Base-by-base conservation (phyloP, 92 coral and sea anemone genomes). In the Epizoanthus illoricatus region DNA sequence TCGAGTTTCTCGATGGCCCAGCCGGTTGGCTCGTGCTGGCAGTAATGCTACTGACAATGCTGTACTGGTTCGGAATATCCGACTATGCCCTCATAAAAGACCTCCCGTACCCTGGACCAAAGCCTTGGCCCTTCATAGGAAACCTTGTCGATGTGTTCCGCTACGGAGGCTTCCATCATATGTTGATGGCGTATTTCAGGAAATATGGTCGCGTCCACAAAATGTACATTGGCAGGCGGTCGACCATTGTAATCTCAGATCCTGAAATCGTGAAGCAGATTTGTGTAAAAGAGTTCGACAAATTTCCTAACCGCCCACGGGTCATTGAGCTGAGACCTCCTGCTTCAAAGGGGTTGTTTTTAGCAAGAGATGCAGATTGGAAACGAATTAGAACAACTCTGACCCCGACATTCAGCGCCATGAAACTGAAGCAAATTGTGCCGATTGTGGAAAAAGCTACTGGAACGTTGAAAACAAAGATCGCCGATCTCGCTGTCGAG, bases 81-180 rank as follows among this genome's bases (percentile, higher is more conserved):
- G 65, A 84, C 4, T 92, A 89, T 76, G 78, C 88, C 5, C 20
- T 89, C 33, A 79, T 92, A 39, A 74, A 89, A 5, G 58, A 72
- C 69, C 84, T 88, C 2, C 84, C 88, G 0, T 80, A 87, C 24
- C 89, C 86, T 0, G 96, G 93, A 13, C 90, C 93, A 2, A 87
- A 80, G 73, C 91, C 93, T 0, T 89, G 89, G 93, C 96, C 96
- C 7, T 92, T 86, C 87, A 24, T 92, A 7, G 96, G 96, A 4
- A 92, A 87, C 76, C 75, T 92, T n/a, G 84, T 63, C n/a, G 93
- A 92, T 42, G 75, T 92, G 5, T 65, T 76, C 39, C 83, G 81
- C 74, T 82, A 90, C 67, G 97, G 92, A 74, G 97, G 97, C 21
- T 24, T 90, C 69, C 97, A 92, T 17, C 91, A 87, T 52, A 85